These are phyloP conservation scores for Alectura lathami DNA, from an alignment of 2,113 vertebrate species.

Conservation along the genomic window DNA sequence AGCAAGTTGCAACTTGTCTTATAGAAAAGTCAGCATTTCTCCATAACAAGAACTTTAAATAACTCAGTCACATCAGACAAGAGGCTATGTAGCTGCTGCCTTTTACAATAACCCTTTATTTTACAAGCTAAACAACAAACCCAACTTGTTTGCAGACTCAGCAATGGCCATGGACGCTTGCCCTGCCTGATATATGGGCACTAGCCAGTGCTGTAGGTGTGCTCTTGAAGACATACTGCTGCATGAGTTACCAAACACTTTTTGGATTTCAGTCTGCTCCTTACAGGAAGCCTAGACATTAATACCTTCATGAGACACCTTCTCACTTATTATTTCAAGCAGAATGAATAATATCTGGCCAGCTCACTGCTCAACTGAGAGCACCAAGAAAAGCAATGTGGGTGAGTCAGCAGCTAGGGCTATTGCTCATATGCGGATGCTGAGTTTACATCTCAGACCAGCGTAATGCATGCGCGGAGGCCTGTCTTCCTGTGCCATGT, in stretches of 20 bases:
- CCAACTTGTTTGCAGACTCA: neutral
- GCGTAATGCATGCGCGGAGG: neutral
- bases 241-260: neutral
- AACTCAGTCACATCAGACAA: neutral
- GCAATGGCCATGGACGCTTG: neutral
- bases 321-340: slow-evolving; percentile 11
- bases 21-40: neutral
- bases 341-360: slow-evolving; percentile 29
- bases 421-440: neutral
- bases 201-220: neutral
- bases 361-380: slow-evolving; percentile 3
- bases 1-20: slow-evolving; percentile 2
- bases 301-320: neutral
- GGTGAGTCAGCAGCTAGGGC: slow-evolving; percentile 35
- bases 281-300: slow-evolving; percentile 1
- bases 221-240: neutral
- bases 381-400: neutral
- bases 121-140: neutral
- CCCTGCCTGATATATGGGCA: rapidly evolving
- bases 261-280: neutral
- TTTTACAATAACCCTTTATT: neutral
- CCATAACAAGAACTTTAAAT: neutral
- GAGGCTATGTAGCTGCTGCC: neutral
- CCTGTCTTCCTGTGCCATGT: neutral
- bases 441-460: neutral